These are phyloP conservation scores for Sparidentex hasta DNA, from an alignment of 2,797 vertebrate species.

Conservation along the genomic window DNA sequence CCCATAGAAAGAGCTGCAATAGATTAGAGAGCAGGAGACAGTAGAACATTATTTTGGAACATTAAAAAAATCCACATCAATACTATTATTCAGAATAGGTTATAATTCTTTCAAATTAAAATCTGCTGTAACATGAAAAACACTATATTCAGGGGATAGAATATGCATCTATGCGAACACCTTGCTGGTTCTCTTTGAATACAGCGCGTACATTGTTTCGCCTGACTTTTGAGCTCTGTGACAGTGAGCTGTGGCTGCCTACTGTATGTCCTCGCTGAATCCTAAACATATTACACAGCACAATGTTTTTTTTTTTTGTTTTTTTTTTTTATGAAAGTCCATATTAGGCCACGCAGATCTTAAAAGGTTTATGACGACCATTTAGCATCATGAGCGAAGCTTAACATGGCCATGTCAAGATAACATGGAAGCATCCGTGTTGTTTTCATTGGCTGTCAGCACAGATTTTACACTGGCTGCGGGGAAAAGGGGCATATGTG, in stretches of 20 bases:
- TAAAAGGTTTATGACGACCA: constrained; percentile 89
- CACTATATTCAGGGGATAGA: constrained; percentile 39
- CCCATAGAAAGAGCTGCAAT: constrained; percentile 63
- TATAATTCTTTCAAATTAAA: constrained; percentile 48
- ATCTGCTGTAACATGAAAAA: constrained; percentile 37
- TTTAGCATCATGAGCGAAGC: constrained; percentile 86
- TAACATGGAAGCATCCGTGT: constrained; percentile 88
- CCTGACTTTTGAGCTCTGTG: constrained; percentile 64
- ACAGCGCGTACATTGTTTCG: constrained; percentile 63
- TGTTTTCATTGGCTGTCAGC: constrained; percentile 90
- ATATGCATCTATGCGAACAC: constrained; percentile 61
- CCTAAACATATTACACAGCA: constrained; percentile 83
- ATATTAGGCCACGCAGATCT: constrained; percentile 82
- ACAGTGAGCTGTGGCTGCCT: constrained; percentile 66
- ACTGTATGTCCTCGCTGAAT: constrained; percentile 72
- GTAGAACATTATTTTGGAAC: constrained; percentile 42
- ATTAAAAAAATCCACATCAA: constrained; percentile 30
- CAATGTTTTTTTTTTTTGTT: constrained; percentile 78
- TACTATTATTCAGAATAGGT: constrained; percentile 38
- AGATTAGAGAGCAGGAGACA: constrained; percentile 67
- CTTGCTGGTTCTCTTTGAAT: constrained; percentile 58
- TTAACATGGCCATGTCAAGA: constrained; percentile 89
- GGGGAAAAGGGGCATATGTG: constrained; percentile 78
- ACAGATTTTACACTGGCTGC: constrained; percentile 87
- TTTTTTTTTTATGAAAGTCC: constrained; percentile 79